These are phyloP conservation scores for Montipora efflorescens DNA, from an alignment of 64 coral and sea anemone species.

Conservation along the genomic window DNA sequence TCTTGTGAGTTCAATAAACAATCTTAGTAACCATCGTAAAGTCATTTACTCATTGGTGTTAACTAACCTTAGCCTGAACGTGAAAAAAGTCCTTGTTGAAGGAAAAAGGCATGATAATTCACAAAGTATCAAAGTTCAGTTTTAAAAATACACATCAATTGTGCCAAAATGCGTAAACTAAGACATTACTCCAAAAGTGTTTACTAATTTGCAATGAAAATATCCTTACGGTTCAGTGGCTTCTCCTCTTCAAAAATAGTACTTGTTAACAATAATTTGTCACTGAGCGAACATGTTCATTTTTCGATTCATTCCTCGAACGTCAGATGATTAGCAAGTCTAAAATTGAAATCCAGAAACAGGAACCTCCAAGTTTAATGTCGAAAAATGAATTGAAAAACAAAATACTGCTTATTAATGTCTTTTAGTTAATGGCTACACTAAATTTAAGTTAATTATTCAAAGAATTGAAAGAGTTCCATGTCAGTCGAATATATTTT, in stretches of 20 bases:
- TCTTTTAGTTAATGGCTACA: neutral
- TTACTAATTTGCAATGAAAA: slow-evolving; percentile 44
- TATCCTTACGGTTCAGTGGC: slow-evolving; percentile 10
- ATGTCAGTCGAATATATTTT: neutral
- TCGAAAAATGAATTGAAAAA: neutral
- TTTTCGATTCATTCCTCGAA: neutral
- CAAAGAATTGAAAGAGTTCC: neutral
- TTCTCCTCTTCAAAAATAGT: neutral
- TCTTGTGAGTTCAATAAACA: neutral
- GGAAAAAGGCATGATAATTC: neutral
- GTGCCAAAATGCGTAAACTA: neutral
- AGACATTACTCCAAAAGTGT: slow-evolving; percentile 34
- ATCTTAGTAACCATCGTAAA: neutral
- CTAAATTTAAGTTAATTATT: neutral
- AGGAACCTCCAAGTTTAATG: neutral
- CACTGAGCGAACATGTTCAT: neutral
- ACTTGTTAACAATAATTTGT: slow-evolving; percentile 31
- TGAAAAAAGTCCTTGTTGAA: neutral
- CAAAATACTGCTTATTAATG: neutral
- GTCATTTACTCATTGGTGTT: neutral
- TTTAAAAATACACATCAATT: slow-evolving; percentile 17
- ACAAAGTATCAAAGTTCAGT: slow-evolving; percentile 10
- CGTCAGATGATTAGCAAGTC: neutral
- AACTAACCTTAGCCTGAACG: neutral
- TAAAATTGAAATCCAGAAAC: neutral